A percentile compares a stretch with the other conserved stretches of the same genome.
These are phyloP conservation scores for Squalus acanthias DNA, from an alignment of 2,797 vertebrate species.

Conservation along the genomic window DNA sequence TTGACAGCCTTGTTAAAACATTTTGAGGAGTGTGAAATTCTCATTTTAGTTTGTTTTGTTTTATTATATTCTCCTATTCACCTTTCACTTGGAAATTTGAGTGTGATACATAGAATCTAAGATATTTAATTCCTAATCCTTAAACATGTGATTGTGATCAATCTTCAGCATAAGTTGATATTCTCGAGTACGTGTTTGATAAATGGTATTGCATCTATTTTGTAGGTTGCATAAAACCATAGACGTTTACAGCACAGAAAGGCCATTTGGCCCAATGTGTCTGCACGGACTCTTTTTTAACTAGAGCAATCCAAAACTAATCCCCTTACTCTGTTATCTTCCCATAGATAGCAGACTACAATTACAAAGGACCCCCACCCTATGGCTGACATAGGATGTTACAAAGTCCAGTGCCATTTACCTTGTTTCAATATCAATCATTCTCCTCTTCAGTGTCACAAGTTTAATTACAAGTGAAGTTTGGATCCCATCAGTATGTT, in stretches of 20 bases:
- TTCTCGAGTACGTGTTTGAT: not conserved
- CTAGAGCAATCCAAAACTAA: not conserved
- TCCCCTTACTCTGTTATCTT: not conserved
- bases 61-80: not conserved
- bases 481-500: not conserved
- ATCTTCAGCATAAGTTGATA: not conserved
- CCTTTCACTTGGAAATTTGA: too few relatives aligned
- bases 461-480: not conserved
- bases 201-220: not conserved
- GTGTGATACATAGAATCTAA: too few relatives aligned
- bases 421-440: not conserved
- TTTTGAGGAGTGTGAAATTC: not conserved
- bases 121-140: not conserved
- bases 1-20: not conserved
- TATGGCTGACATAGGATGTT: not conserved
- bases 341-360: too few relatives aligned
- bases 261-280: not conserved
- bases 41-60: not conserved
- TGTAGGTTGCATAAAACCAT: not conserved
- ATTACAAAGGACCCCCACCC: not conserved
- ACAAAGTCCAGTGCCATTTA: not conserved
- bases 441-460: not conserved
- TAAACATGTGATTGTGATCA: not conserved
- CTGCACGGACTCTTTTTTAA: not conserved
- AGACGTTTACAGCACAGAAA: not conserved